phyloP scores from a whole-genome alignment of 2,888 invertebrate genomes.

The Aspidapion aeneum region DNA sequence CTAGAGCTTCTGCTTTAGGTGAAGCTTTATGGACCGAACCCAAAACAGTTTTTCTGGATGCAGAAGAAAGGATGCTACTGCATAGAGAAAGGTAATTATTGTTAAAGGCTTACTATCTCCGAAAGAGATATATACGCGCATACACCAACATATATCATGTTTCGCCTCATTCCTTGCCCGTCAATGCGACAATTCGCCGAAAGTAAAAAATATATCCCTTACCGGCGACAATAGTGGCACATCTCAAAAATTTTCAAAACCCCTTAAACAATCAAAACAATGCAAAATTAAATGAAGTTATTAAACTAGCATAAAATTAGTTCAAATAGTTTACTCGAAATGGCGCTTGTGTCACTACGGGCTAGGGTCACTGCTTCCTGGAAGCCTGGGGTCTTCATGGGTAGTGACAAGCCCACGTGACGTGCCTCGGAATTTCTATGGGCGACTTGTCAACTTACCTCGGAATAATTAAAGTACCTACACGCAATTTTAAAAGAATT shows the following conservation, averaged over 20 bases:
- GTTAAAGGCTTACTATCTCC: too few species aligned
- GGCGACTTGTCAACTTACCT: too few species aligned
- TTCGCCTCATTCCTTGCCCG: conserved; percentile 1
- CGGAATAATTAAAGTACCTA: too few species aligned
- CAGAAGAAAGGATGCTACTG: conserved; percentile 22
- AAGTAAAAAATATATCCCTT: not conserved
- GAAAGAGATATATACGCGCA: too few species aligned
- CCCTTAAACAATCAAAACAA: not conserved
- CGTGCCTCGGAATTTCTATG: too few species aligned
- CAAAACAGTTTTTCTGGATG: conserved; percentile 11
- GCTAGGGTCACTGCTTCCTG: too few species aligned
- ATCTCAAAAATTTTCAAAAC: not conserved
- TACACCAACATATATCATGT: too few species aligned
- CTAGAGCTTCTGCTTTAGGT: conserved; percentile 23
- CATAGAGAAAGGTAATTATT: conserved; percentile 20
- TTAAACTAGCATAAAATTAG: not conserved
- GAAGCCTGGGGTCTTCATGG: too few species aligned
- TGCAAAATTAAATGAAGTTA: not conserved
- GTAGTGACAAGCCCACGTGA: too few species aligned
- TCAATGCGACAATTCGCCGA: not conserved
- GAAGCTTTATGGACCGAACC: conserved; percentile 24
- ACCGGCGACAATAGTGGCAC: not conserved
- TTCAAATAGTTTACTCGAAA: not conserved
- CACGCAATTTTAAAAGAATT: too few species aligned
- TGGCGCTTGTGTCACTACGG: not conserved